These are phyloP conservation scores for Anthonomus grandis DNA, from an alignment of 1,140 invertebrate genomes.

Conservation along the genomic window DNA sequence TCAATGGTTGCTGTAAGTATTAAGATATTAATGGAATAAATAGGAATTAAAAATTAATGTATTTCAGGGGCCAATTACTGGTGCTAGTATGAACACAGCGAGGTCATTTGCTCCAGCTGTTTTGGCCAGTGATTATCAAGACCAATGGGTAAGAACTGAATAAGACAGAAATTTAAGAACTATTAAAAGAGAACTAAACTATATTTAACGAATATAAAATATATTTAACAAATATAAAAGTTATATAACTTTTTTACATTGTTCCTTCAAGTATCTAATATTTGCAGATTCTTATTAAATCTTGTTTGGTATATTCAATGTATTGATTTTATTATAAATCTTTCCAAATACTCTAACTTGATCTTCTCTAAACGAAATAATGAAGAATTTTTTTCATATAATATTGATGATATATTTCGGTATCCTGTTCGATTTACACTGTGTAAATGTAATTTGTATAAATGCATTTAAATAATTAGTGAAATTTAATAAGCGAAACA, in stretches of 20 bases:
- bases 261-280: not conserved
- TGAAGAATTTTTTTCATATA: too few species aligned
- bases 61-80: slow-evolving; percentile 66
- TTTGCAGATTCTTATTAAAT: too few species aligned
- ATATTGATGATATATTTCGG: too few species aligned
- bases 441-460: too few species aligned
- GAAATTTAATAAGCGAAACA: too few species aligned
- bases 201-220: not conserved
- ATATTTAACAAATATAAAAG: not conserved
- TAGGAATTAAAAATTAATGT: too few species aligned
- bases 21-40: not conserved
- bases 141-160: slow-evolving; percentile 64
- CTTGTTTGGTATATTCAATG: too few species aligned
- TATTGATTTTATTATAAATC: too few species aligned
- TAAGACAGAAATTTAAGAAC: not conserved
- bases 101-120: slow-evolving; percentile 73
- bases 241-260: not conserved
- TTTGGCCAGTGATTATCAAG: slow-evolving; percentile 61
- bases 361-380: too few species aligned
- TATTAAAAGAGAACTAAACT: not conserved
- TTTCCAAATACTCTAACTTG: too few species aligned
- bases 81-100: slow-evolving; percentile 79
- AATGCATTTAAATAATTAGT: too few species aligned
- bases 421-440: too few species aligned
- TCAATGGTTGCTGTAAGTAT: slow-evolving; percentile 56